A percentile compares a stretch with the other conserved stretches of the same genome.
These are phyloP conservation scores for human (Homo sapiens) DNA, from an alignment of 2,113 vertebrate genomes.

Conservation along the genomic window DNA sequence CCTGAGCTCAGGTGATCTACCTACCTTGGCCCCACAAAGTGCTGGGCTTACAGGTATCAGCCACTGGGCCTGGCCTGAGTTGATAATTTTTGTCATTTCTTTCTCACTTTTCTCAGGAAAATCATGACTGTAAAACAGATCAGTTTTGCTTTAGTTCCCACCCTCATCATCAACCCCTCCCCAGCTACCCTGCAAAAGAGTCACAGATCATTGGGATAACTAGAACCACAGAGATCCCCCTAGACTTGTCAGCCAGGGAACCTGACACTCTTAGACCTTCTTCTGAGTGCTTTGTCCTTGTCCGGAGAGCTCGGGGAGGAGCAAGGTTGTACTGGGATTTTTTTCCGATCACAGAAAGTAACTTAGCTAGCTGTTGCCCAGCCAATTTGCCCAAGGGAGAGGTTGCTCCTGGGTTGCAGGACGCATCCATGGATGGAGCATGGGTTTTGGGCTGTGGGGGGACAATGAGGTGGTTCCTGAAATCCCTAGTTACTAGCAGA, in stretches of 20 bases:
- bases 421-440: no score
- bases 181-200: rapidly evolving
- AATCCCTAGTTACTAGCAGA: not conserved
- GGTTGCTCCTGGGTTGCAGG: not conserved
- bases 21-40: no score
- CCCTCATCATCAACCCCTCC: not conserved
- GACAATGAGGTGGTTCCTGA: not conserved
- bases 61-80: no score
- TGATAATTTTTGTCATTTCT: no score
- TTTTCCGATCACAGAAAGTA: not conserved
- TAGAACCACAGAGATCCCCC: not conserved
- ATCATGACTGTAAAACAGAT: not conserved
- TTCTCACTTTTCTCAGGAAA: not conserved
- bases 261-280: not conserved
- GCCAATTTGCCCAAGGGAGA: not conserved
- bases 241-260: not conserved
- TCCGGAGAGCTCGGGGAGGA: not conserved
- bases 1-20: no score
- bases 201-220: not conserved
- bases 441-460: not conserved
- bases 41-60: no score
- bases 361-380: not conserved
- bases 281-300: not conserved
- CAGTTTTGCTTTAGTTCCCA: not conserved
- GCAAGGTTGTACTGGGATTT: rapidly evolving